Percentiles rank a stretch among this genome's conserved stretches.
These are phyloP conservation scores for Eurytoma californica DNA, from an alignment of 2,888 invertebrate species.

Conservation along the genomic window DNA sequence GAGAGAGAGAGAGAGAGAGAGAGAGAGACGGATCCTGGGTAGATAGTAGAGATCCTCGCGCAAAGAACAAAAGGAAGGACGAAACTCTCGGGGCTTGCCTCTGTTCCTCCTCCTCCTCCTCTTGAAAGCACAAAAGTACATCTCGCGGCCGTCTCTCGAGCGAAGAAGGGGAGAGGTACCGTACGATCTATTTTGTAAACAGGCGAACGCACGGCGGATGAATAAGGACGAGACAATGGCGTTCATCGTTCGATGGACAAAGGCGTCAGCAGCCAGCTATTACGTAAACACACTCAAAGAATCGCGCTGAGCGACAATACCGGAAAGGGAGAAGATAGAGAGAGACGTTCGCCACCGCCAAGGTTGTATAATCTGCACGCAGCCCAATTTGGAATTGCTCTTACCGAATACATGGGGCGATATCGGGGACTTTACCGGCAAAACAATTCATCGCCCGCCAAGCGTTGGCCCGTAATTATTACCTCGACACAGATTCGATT, in stretches of 20 bases:
- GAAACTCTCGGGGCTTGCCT: constrained; percentile 61
- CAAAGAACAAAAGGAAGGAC: constrained; percentile 66
- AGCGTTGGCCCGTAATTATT: too few relatives aligned
- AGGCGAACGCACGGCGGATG: constrained; percentile 57
- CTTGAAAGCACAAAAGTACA: constrained; percentile 70
- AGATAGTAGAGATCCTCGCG: constrained; percentile 42
- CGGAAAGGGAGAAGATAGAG: constrained; percentile 56
- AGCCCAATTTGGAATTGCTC: too few relatives aligned
- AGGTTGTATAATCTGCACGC: not conserved
- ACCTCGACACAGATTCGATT: too few relatives aligned
- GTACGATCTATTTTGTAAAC: constrained; percentile 70
- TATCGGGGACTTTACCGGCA: too few relatives aligned
- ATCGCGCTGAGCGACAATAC: constrained; percentile 57
- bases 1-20: constrained; percentile 8
- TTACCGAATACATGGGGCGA: too few relatives aligned
- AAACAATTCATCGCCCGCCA: too few relatives aligned
- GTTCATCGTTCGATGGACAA: constrained; percentile 74
- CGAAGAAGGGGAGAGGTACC: constrained; percentile 10
- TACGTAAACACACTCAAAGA: constrained; percentile 72
- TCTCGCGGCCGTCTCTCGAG: constrained; percentile 36
- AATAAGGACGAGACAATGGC: constrained; percentile 69
- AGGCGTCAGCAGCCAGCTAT: constrained; percentile 67
- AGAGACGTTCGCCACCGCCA: not conserved
- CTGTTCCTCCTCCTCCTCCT: constrained; percentile 55
- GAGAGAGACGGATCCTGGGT: too few relatives aligned